Percentiles rank a stretch among this genome's conserved stretches.
These are phyloP conservation scores for Malacoctenus gilli DNA, from an alignment of 2,797 vertebrate species.

Conservation along the genomic window DNA sequence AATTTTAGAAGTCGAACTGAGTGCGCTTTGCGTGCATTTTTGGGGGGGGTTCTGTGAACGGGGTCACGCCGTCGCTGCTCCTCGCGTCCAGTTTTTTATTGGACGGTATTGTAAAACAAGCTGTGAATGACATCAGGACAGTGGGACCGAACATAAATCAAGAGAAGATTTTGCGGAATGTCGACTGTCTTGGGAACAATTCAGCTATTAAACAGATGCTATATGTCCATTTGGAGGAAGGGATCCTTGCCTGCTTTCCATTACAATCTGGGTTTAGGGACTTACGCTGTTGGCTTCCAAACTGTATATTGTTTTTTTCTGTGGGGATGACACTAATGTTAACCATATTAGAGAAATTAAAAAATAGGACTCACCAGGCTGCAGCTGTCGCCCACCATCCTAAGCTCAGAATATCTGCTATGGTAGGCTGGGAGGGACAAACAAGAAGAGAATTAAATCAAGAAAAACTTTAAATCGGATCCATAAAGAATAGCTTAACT, in stretches of 20 bases:
- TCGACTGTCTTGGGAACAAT: slow-evolving; percentile 56
- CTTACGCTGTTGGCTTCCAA: slow-evolving; percentile 17
- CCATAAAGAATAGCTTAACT: not conserved
- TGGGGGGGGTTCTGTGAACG: too few relatives aligned
- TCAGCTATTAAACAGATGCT: slow-evolving; percentile 69
- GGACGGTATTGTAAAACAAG: slow-evolving; percentile 45
- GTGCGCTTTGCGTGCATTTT: too few relatives aligned
- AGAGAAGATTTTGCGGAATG: slow-evolving; percentile 52
- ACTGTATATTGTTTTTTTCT: slow-evolving; percentile 30
- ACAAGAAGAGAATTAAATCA: slow-evolving; percentile 19
- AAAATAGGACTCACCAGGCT: slow-evolving; percentile 87
- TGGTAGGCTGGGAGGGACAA: slow-evolving; percentile 84
- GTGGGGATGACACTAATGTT: slow-evolving; percentile 25
- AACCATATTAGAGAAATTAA: slow-evolving; percentile 9
- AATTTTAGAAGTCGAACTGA: too few relatives aligned
- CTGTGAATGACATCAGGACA: slow-evolving; percentile 51
- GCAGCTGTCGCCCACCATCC: slow-evolving; percentile 96
- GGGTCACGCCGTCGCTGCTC: slow-evolving; percentile 2
- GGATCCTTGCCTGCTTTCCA: slow-evolving; percentile 46
- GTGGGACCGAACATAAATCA: slow-evolving; percentile 50
- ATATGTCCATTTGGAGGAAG: slow-evolving; percentile 43
- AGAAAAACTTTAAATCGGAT: slow-evolving; percentile 8
- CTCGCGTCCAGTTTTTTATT: slow-evolving; percentile 30
- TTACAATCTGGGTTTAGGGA: slow-evolving; percentile 30
- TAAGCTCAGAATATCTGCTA: slow-evolving; percentile 90